A percentile compares a stretch with the other conserved stretches of the same genome.
phyloP scores from a whole-genome alignment of 1,140 invertebrate species.

The Drosophila prosaltans region DNA sequence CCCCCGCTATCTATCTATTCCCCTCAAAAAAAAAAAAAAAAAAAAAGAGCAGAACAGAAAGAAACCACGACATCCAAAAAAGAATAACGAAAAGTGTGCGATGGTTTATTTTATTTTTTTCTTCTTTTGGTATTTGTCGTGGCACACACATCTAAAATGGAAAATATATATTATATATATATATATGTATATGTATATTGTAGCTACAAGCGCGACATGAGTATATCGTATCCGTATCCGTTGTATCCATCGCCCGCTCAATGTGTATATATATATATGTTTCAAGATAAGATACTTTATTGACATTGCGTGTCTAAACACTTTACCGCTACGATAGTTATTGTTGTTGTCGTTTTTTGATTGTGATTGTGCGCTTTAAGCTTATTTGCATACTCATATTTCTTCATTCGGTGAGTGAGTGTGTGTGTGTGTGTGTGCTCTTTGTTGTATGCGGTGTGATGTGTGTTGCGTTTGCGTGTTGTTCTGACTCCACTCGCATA shows the following conservation, averaged over 20 bases:
- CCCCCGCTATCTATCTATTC: slow-evolving; percentile 11
- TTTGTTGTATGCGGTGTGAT: slow-evolving; percentile 21
- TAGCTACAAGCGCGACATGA: slow-evolving; percentile 22
- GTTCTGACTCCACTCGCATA: slow-evolving; percentile 44
- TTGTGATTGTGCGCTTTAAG: slow-evolving; percentile 80
- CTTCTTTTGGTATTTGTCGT: slow-evolving; percentile 27
- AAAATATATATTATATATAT: slow-evolving; percentile 51
- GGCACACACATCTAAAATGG: slow-evolving; percentile 22
- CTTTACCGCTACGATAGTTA: slow-evolving; percentile 76
- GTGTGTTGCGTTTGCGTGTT: slow-evolving; percentile 30
- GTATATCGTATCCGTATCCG: slow-evolving; percentile 39
- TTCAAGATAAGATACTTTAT: slow-evolving; percentile 77
- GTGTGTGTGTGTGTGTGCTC: slow-evolving; percentile 43
- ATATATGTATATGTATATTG: slow-evolving; percentile 12
- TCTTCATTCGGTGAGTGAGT: slow-evolving; percentile 48
- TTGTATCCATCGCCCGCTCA: slow-evolving; percentile 63
- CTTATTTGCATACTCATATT: slow-evolving; percentile 78
- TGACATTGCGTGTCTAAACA: slow-evolving; percentile 80
- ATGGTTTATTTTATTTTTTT: neutral
- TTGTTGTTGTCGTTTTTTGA: slow-evolving; percentile 68
- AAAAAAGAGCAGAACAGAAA: neutral
- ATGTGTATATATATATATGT: slow-evolving; percentile 36
- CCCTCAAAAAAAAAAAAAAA: slow-evolving; percentile 15
- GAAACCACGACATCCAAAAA: slow-evolving; percentile 16
- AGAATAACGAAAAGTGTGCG: slow-evolving; percentile 14